These are phyloP conservation scores for Solenopsis invicta DNA, from an alignment of 1,140 invertebrate genomes.

Conservation along the genomic window DNA sequence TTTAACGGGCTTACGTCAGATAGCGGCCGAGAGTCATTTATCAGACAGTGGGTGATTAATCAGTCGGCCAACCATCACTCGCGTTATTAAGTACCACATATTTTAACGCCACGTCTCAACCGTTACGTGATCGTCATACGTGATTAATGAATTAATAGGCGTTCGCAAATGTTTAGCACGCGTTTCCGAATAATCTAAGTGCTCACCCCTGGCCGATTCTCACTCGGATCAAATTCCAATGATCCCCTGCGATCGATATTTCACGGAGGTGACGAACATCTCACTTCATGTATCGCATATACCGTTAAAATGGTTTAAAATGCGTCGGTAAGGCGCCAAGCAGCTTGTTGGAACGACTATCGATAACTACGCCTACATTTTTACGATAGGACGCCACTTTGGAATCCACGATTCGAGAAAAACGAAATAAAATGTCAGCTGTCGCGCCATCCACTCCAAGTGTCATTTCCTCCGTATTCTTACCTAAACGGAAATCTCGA, in stretches of 20 bases:
- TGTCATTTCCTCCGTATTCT: slow-evolving; percentile 51
- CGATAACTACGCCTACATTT: not conserved
- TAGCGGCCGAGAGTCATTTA: slow-evolving; percentile 44
- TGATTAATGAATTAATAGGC: slow-evolving; percentile 41
- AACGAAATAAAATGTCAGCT: slow-evolving; percentile 60
- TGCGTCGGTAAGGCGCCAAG: not conserved
- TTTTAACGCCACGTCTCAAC: slow-evolving; percentile 41
- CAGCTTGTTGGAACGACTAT: not conserved
- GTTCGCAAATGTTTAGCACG: slow-evolving; percentile 25
- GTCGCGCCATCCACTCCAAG: slow-evolving; percentile 46
- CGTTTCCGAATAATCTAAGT: not conserved
- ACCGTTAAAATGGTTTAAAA: not conserved
- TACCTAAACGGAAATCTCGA: slow-evolving; percentile 60
- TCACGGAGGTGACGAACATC: no score
- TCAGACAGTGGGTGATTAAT: slow-evolving; percentile 64
- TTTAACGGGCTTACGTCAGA: slow-evolving; percentile 40
- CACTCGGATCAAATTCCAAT: not conserved
- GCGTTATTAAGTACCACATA: slow-evolving; percentile 40
- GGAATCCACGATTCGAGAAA: slow-evolving; percentile 9
- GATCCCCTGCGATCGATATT: not conserved
- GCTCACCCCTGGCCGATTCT: not conserved
- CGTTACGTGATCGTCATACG: slow-evolving; percentile 5
- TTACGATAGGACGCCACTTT: slow-evolving; percentile 32
- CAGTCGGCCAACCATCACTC: slow-evolving; percentile 24
- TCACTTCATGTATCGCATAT: not conserved